Evolutionary conservation across 2,797 vertebrate genomes (phyloP).

Genomic region (Balearica regulorum): DNA sequence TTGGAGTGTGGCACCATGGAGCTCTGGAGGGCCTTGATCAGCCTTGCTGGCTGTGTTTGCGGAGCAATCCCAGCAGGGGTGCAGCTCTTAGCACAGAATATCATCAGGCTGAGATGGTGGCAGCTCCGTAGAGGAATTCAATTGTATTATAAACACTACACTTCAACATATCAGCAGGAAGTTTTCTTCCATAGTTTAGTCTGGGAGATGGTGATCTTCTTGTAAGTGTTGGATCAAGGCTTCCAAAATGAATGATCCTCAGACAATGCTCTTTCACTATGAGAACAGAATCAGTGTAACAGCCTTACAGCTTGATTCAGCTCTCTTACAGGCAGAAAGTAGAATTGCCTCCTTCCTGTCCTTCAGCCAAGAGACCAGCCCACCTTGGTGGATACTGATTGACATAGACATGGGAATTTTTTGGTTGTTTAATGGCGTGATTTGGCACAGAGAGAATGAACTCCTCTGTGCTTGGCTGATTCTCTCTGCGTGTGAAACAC

Average conservation of each 20-base stretch:
- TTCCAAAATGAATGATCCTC: background rate
- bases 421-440: background rate
- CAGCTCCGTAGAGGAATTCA: background rate
- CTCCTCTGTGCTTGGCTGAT: background rate
- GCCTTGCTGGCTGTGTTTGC: background rate
- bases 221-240: background rate
- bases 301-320: background rate
- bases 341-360: background rate
- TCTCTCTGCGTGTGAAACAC: background rate
- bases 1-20: fast-evolving
- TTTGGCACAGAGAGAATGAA: background rate
- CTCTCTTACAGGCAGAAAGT: background rate
- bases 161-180: background rate
- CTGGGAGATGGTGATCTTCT: background rate
- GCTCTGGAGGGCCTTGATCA: background rate
- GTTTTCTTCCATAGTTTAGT: background rate
- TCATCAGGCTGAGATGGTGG: background rate
- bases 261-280: background rate
- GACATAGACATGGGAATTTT: background rate
- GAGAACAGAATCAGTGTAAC: background rate
- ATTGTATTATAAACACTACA: background rate
- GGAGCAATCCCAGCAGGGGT: background rate
- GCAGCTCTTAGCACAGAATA: background rate
- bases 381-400: background rate
- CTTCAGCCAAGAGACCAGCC: background rate